Evolutionary conservation across 2,797 vertebrate species (phyloP), one percentile per base, ranked within the genome.

Genomic region (Argentina silus): DNA sequence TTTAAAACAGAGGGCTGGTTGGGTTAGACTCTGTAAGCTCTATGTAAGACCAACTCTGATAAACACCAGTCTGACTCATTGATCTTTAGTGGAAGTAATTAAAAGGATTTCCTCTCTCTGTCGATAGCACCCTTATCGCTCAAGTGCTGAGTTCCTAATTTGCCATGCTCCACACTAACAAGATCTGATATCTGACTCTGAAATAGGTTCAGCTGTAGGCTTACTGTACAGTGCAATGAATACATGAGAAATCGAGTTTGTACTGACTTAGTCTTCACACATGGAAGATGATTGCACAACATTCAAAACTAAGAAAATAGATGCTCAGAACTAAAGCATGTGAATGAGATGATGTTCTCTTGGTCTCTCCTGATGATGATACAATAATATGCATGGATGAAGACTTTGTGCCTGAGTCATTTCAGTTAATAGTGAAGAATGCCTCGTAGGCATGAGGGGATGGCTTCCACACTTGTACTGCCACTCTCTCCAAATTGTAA

Each of bases 21-120:
- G 59, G 59, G 12, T 3, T 15, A 27, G 27, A 68, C 62, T 47
- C 56, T 43, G 21, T 12, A 50, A 42, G 14, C 53, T 53, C 51
- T 6, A 21, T 6, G 42, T 23, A 44, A 12, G 3, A 61, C 14
- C 21, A 6, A 6, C 15, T 12, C 21, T 51, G 21, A 45, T 17
- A 15, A 21, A 74, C 36, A 12, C 50, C 60, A 61, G 69, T 45
- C 42, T 19, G 47, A 61, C 61, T 45, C 17, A 43, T 45, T 66
- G 44, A 56, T 72, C 69, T 73, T 57, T 66, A 56, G 27, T 19
- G 53, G 68, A n/a, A n/a, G 17, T 15, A 64, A 70, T 74, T 70
- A 53, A 60, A 53, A 15, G 50, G 19, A 36, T 53, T 15, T 21
- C 59, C 51, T 67, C 65, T 71, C 57, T 77, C 55, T 43, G 74